A percentile compares a stretch with the other conserved stretches of the same genome.
Evolutionary conservation across 2,113 vertebrate species (phyloP).

Genomic region (Lonchura striata): DNA sequence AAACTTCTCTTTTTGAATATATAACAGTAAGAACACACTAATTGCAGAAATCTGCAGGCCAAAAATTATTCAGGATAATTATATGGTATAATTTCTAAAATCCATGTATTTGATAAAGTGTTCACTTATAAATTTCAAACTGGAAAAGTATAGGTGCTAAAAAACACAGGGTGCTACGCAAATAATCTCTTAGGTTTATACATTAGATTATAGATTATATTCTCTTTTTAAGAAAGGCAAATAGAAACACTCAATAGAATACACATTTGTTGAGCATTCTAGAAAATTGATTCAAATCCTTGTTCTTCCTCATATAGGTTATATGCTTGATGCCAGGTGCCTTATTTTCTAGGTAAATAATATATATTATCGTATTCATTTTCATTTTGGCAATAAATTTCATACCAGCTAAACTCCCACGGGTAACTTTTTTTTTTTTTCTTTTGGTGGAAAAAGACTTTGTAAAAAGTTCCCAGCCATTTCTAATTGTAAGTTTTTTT

Average conservation of each 20-base stretch:
- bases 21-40: not conserved
- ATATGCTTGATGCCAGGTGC: not conserved
- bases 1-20: not conserved
- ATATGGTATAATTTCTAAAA: not conserved
- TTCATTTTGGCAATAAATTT: not conserved
- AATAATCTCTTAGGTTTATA: not conserved
- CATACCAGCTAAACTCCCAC: not conserved
- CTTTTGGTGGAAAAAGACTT: not conserved
- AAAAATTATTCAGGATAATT: slow-evolving; percentile 9
- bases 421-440: not conserved
- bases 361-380: not conserved
- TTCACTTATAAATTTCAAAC: not conserved
- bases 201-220: not conserved
- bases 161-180: not conserved
- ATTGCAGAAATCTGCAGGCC: not conserved
- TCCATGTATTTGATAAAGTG: not conserved
- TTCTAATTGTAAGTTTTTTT: slow-evolving; percentile 12
- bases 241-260: not conserved
- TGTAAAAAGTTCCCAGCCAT: not conserved
- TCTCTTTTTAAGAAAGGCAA: not conserved
- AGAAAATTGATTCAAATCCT: not conserved
- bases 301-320: not conserved
- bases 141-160: not conserved
- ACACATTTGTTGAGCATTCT: not conserved
- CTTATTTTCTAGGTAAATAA: not conserved